Base-by-base conservation (phyloP, 2,888 invertebrate genomes). In the Bhutanitis thaidina region DNA sequence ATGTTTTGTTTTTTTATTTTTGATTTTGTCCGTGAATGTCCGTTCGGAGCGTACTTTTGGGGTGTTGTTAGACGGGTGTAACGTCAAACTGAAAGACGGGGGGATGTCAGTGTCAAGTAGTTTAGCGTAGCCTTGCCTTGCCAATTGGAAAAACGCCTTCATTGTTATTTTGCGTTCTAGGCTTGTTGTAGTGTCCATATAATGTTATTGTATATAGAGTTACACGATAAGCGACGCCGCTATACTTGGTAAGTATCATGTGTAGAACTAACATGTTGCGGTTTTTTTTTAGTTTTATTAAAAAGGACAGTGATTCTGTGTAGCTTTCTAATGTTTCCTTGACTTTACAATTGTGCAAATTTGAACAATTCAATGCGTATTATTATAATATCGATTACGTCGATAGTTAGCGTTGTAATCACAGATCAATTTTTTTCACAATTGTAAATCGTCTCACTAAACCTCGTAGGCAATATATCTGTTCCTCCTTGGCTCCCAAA, bases 141-240 rank as follows among this genome's bases (percentile, higher is more conserved):
- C 81, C 64, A 61, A 66, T 74, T 76, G 70, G 69, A 75, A 63
- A 66, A 57, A 69, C 70, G 83, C 81, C 80, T 82, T 76, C 71
- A 64, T 73, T 86, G 80, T 86, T 87, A 71, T 73, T 79, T 87
- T 88, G 88, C 87, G 82, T 80, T 61, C 77, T 85, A 87, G 88
- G 88, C 88, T 88, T 88, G 80, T 75, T 78, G 87, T 85, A 85
- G 85, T 77, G 76, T 80, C 78, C 68, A 62, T 74, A 72, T 69
- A 53, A 49, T 65, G 61, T 72, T 34, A 52, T 58, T 83, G 80
- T 84, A 79, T 75, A 75, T 78, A 81, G 74, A 65, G 69, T 64
- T 62, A 62, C 63, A 61, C 60, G 54, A 48, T 62, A 67, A 62
- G 65, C 59, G 69, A 56, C 40, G 66, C 71, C 55, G 62, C 69